Conservation (phyloP, 2,888 invertebrate species). For the Conomelus anceps region DNA sequence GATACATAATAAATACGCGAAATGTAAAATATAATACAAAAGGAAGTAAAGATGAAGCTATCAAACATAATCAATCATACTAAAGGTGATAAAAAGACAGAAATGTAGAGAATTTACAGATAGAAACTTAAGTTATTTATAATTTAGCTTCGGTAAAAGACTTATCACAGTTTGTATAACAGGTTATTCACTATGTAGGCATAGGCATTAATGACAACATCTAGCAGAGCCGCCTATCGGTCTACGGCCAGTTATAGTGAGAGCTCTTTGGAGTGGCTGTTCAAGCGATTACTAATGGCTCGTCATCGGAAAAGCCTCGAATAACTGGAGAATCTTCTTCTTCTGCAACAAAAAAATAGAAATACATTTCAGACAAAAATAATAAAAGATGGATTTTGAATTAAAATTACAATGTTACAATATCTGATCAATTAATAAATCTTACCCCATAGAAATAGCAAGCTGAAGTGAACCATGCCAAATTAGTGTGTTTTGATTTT, state of each 20-base stretch:
- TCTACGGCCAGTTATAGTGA: background rate
- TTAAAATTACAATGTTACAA: no score
- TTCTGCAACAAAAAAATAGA: constrained; percentile 46
- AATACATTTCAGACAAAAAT: background rate
- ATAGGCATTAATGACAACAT: background rate
- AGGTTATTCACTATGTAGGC: background rate
- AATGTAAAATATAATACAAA: background rate
- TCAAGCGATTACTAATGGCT: constrained; percentile 86
- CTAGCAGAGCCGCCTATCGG: background rate
- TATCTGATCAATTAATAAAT: no score
- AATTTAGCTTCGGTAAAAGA: background rate
- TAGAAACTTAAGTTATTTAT: background rate
- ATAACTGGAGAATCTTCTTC: constrained; percentile 85
- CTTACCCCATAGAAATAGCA: no score
- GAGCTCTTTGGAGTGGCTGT: constrained; percentile 16
- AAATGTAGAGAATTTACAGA: background rate
- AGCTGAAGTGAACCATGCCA: no score
- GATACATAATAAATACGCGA: background rate
- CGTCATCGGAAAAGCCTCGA: constrained; percentile 87
- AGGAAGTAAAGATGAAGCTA: no score
- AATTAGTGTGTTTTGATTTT: no score
- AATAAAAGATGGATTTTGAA: background rate
- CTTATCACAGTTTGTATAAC: background rate
- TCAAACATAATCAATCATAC: background rate
- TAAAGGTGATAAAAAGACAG: background rate